Evolutionary conservation across 2,113 vertebrate species (phyloP).

Genomic region (Piaya cayana): DNA sequence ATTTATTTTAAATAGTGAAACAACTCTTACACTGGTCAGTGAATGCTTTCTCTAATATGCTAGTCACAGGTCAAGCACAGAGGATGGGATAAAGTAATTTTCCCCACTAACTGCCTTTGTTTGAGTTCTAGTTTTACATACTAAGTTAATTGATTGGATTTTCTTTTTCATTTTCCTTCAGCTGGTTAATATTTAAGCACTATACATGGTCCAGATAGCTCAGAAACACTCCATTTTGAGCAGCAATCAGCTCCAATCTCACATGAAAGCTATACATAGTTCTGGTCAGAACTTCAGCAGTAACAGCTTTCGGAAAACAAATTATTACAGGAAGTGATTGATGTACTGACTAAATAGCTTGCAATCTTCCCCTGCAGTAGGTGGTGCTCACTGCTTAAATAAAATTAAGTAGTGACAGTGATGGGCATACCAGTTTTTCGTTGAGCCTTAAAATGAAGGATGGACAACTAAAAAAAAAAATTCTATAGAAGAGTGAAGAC

Average conservation of each 20-base stretch:
- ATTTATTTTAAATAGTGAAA: neutral
- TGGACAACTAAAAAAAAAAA: neutral
- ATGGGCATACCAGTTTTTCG: neutral
- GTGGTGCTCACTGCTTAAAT: slow-evolving; percentile 60
- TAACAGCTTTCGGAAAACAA: slow-evolving; percentile 37
- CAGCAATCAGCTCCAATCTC: neutral
- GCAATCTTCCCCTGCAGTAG: slow-evolving; percentile 65
- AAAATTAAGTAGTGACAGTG: slow-evolving; percentile 39
- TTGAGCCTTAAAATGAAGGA: neutral
- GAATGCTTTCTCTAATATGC: neutral
- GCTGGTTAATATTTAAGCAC: neutral
- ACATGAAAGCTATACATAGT: neutral
- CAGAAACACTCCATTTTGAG: neutral
- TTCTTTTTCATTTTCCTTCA: neutral
- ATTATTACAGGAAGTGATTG: slow-evolving; percentile 46
- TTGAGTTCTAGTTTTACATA: neutral
- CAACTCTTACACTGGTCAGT: neutral
- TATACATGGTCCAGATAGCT: neutral
- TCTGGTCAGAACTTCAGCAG: slow-evolving; percentile 17
- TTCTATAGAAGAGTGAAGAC: neutral
- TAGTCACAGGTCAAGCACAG: neutral
- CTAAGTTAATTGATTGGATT: neutral
- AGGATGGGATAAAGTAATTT: neutral
- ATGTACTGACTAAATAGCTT: slow-evolving; percentile 44
- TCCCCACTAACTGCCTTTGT: neutral